A percentile compares a stretch with the other conserved stretches of the same genome.
Conservation (phyloP, 2,888 invertebrate genomes). For the Caenorhabditis virilis region DNA sequence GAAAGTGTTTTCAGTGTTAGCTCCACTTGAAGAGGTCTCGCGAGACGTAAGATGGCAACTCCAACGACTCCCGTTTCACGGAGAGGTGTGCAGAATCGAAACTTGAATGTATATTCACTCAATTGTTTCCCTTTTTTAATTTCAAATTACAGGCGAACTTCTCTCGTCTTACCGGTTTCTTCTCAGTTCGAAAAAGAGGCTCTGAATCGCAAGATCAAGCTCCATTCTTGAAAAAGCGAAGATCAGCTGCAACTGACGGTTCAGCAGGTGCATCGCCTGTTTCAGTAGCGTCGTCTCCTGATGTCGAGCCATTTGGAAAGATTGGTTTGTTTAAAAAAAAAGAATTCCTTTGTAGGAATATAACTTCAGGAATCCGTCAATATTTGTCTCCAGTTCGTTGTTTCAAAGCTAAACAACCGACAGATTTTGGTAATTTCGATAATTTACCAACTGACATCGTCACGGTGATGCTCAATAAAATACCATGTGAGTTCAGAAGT, state of each 20-base stretch:
- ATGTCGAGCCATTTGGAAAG: background rate
- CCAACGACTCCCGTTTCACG: too few species aligned
- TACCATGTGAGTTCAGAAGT: slow-evolving; percentile 15
- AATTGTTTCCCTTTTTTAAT: too few species aligned
- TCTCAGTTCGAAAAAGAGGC: slow-evolving; percentile 1
- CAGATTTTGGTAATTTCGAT: slow-evolving; percentile 19
- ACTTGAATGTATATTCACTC: too few species aligned
- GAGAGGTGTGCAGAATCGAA: too few species aligned
- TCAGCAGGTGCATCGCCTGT: background rate
- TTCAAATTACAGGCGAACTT: too few species aligned
- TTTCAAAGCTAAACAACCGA: background rate
- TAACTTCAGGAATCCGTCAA: slow-evolving; percentile 3
- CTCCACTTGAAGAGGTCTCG: too few species aligned
- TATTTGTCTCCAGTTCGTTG: background rate
- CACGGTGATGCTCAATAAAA: slow-evolving; percentile 3
- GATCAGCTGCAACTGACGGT: slow-evolving; percentile 1
- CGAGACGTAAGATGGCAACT: too few species aligned
- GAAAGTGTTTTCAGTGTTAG: too few species aligned
- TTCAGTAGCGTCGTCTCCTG: background rate
- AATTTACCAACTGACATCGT: slow-evolving; percentile 11
- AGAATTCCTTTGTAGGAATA: background rate
- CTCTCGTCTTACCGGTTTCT: too few species aligned
- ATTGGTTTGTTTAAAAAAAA: background rate
- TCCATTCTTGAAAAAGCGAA: slow-evolving; percentile 3
- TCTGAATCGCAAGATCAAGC: background rate